Evolutionary conservation across 1,140 invertebrate species (phyloP).

Genomic region (Cydia fagiglandana): DNA sequence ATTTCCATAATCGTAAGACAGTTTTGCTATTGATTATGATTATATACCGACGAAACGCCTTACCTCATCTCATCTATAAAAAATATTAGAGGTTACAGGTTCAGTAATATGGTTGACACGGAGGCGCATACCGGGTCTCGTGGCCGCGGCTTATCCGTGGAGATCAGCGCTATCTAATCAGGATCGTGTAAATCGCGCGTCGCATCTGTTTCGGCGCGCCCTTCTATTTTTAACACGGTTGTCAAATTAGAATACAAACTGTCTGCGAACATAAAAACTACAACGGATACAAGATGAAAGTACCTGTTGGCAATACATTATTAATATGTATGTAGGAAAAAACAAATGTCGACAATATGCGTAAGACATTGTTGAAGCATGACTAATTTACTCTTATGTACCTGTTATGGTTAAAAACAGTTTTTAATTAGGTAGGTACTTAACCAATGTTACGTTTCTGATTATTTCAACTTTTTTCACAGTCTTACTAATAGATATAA

Average conservation of each 20-base stretch:
- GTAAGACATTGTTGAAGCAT: no score
- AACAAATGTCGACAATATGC: neutral
- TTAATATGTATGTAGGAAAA: neutral
- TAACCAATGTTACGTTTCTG: no score
- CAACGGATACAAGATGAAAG: neutral
- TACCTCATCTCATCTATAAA: constrained; percentile 4
- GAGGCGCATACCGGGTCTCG: neutral
- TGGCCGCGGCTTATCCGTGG: constrained; percentile 16
- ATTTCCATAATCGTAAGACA: no score
- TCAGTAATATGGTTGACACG: constrained; percentile 15
- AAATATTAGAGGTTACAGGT: neutral
- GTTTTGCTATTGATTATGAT: no score
- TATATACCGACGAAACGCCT: no score
- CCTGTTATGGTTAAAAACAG: no score
- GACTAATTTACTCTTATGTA: no score
- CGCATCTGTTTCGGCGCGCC: constrained; percentile 24
- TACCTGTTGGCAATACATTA: no score
- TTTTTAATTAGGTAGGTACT: no score
- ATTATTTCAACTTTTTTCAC: no score
- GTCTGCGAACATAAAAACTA: constrained; percentile 18
- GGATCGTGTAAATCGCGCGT: constrained; percentile 28
- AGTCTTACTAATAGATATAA: no score
- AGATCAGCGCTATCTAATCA: constrained; percentile 30
- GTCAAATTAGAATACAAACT: constrained; percentile 31
- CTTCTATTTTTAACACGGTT: constrained; percentile 31